Conservation (phyloP, 2,113 vertebrate genomes). For the Malurus cyaneus region DNA sequence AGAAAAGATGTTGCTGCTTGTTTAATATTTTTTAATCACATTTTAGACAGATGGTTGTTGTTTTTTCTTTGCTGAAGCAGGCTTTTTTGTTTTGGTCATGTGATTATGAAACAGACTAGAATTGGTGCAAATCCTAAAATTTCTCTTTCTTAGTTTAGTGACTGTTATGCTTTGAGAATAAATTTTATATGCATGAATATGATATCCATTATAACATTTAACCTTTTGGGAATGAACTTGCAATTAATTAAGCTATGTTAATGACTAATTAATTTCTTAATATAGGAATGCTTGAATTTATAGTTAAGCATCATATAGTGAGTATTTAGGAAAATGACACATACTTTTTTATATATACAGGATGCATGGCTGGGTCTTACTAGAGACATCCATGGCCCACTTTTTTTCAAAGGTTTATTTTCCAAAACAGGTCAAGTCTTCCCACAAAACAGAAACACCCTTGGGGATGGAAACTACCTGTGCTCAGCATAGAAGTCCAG, state of each 20-base stretch:
- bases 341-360: background rate
- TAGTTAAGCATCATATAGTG: background rate
- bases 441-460: background rate
- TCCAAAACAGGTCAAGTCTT: conserved; percentile 1
- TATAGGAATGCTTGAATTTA: background rate
- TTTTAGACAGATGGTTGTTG: background rate
- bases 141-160: background rate
- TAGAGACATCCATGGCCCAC: background rate
- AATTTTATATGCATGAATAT: background rate
- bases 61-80: background rate
- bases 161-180: background rate
- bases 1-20: background rate
- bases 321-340: background rate
- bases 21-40: background rate
- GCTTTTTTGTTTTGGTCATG: background rate
- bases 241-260: background rate
- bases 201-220: background rate
- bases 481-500: background rate
- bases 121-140: background rate
- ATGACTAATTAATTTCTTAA: background rate
- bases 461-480: conserved; percentile 35
- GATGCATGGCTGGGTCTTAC: background rate
- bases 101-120: background rate
- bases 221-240: background rate
- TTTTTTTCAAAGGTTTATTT: background rate